Evolutionary conservation across 92 coral and sea anemone genomes (phyloP), one percentile per base, ranked within the genome.

Genomic region (Palythoa caribaeorum): DNA sequence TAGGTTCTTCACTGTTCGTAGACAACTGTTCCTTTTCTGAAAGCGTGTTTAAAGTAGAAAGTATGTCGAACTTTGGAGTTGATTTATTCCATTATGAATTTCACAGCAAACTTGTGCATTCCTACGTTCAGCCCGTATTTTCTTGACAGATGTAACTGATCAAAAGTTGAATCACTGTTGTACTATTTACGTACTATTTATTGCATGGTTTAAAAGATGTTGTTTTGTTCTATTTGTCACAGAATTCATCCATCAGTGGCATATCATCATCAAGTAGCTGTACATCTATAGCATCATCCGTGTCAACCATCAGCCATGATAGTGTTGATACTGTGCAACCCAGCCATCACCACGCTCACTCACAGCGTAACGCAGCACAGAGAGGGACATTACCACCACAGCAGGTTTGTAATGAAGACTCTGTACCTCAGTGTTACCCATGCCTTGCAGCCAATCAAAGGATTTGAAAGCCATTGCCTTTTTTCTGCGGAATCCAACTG

Each of bases 271-370:
- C 88, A 16, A 15, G 52, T 16, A 84, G 80, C 37, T 72, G 60
- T 57, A 84, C 60, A 72, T 72, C 88, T 2, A 72, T 84, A 50
- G 71, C 88, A 2, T 84, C 88, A n/a, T 51, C 88, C 17, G 53
- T 84, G 54, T 84, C 80, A 8, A 74, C 83, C 40, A 20, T 40
- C 63, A 62, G 80, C 28, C 73, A 59, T 38, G 89, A 74, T 9
- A 72, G 83, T 51, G 89, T 86, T 19, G 83, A 72, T 60, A 19
- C 44, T 37, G 14, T 63, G n/a, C 89, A 5, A 6, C 35, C 71
- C 81, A 28, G 3, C 10, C 73, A 72, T 19, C 71, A n/a, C 16
- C 81, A 53, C 7, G 7, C 28, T 28, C 88, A 38, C 51, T 19
- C 79, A 84, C 80, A 38, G 17, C 57, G 39, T 15, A 21, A 2